Evolutionary conservation across 2,888 invertebrate genomes (phyloP), one percentile per base, ranked within the genome.

Genomic region (Xestobium rufovillosum): DNA sequence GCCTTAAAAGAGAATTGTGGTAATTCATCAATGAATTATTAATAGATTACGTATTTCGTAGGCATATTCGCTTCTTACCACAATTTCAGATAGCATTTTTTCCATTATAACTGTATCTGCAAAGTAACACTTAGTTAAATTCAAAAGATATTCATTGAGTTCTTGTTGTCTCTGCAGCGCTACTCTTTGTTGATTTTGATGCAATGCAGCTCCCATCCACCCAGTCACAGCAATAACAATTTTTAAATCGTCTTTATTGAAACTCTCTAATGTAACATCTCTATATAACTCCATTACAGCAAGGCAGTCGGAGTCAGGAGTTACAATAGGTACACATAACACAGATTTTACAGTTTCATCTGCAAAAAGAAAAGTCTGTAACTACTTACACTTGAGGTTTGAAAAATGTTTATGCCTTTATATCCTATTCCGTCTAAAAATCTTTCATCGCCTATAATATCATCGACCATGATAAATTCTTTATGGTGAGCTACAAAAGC

Each of bases 271-370:
- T 3, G 51, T 47, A 3, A 58, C 47, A 31, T 71, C 71, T 43
- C 72, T 60, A 47, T 70, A 75, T 31, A 77, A 53, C 52, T 78
- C 77, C 1, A 78, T 59, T 0, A 78, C 72, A 1, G 75, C 76
- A 38, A 72, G 70, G 47, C 74, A 74, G 1, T 71, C 70, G 0
- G 73, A 71, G 35, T 74, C 72, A 0, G 75, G 73, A 19, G 73
- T 72, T 2, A 76, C 65, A 1, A 78, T 64, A 1, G 78, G 78
- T 55, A 76, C 70, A 47, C 75, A 73, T 1, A 78, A 59, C 0
- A 76, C 75, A 1, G 69, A 67, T 54, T 72, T 72, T 1, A 75
- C 71, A 34, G 71, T 70, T 15, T 72, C 63, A 42, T 57, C 73
- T 75, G 67, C 10, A 53, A 45, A 33, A 23, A 11, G 11, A 10